Base-by-base conservation (phyloP, 2,888 invertebrate species). In the Tridacna crocea region DNA sequence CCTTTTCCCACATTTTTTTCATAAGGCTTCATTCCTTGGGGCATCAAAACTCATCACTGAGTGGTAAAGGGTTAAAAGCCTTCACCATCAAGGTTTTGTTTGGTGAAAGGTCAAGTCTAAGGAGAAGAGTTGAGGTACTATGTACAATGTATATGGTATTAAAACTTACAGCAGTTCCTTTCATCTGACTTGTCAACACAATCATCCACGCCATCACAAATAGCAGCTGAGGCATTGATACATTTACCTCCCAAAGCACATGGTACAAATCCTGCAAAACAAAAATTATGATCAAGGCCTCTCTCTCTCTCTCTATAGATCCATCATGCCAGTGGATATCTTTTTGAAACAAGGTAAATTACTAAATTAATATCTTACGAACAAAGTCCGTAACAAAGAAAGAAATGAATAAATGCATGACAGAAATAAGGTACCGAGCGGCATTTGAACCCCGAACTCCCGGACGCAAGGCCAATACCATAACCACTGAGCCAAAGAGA, bases 141-240 rank as follows among this genome's bases (percentile, higher is more conserved):
- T 4, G 36, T 36, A 36, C 8, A 36, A 36, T 8, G n/a, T n/a
- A n/a, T n/a, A n/a, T n/a, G n/a, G n/a, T n/a, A 36, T 65, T 10
- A 27, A 17, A 12, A 70, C 70, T 70, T 70, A 70, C 70, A 22
- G 19, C 70, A 70, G 26, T 70, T 51, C 26, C 70, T 48, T 17
- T 70, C 70, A 51, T 70, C 70, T 4, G 70, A 70, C 26, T 24
- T 70, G 26, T 70, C 70, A n/a, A 51, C 70, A 70, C 70, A 70
- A 24, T 70, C 26, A 24, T 70, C 27, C 48, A 70, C 70, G 0
- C 13, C 22, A 24, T 70, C 27, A 51, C 70, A 70, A 10, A 70
- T 15, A 19, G 48, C 48, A 6, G 24, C 17, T 13, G 61, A 13
- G 12, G 13, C 51, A 13, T n/a, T 70, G 70, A 70, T 17, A 22